Evolutionary conservation across 2,797 vertebrate genomes (phyloP).

Genomic region (Monodelphis domestica): DNA sequence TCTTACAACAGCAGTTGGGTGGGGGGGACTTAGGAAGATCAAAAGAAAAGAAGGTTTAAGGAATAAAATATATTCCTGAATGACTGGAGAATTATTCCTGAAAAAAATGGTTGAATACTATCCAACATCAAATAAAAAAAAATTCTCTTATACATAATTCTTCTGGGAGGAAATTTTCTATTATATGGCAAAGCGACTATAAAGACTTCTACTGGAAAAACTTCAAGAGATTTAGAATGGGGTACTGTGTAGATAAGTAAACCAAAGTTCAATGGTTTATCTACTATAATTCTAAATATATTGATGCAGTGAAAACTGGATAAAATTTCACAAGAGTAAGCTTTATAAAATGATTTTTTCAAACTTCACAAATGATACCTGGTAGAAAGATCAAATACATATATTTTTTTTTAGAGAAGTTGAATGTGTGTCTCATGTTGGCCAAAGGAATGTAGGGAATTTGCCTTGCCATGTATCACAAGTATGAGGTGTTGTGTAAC

Average conservation of each 20-base stretch:
- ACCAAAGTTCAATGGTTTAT: constrained; percentile 25
- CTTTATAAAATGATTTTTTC: constrained; percentile 17
- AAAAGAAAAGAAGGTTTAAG: background rate
- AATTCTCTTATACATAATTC: background rate
- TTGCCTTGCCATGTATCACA: background rate
- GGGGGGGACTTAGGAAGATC: background rate
- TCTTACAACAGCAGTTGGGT: no score
- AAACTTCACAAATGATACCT: background rate
- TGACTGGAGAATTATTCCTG: background rate
- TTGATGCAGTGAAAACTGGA: background rate
- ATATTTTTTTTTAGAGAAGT: constrained; percentile 4
- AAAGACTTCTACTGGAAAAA: background rate
- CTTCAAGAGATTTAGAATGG: constrained; percentile 3
- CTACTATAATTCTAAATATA: constrained; percentile 43
- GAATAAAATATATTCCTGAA: background rate
- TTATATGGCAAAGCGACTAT: background rate
- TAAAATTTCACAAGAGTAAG: constrained; percentile 37
- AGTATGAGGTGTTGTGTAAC: background rate
- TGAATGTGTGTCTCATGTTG: constrained; percentile 2
- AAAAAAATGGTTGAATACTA: background rate
- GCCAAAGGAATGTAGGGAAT: background rate
- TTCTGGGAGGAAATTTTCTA: background rate
- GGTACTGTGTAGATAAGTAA: constrained; percentile 45
- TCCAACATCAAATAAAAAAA: constrained; percentile 7
- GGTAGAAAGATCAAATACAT: background rate